These are phyloP conservation scores for Dryoscopus gambensis DNA, from an alignment of 2,113 vertebrate genomes.

Conservation along the genomic window DNA sequence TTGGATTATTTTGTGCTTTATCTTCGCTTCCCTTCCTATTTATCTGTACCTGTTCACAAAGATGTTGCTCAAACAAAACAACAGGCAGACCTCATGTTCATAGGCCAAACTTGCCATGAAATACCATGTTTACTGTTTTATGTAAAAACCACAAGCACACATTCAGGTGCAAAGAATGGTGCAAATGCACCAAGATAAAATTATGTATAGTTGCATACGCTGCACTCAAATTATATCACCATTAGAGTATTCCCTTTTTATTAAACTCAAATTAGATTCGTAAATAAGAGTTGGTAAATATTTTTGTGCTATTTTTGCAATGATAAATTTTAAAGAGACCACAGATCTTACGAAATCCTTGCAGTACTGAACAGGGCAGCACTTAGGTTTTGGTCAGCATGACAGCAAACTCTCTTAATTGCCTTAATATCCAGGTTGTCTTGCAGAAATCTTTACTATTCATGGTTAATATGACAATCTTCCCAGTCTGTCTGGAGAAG, in stretches of 20 bases:
- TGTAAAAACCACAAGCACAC: not conserved
- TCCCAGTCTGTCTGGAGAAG: not conserved
- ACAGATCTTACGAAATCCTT: not conserved
- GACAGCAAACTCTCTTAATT: not conserved
- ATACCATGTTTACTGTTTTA: not conserved
- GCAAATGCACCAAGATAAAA: not conserved
- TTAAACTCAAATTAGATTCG: not conserved
- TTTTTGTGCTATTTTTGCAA: not conserved
- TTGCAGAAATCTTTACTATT: not conserved
- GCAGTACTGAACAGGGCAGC: not conserved
- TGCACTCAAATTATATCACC: not conserved
- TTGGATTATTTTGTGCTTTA: not conserved
- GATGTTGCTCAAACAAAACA: not conserved
- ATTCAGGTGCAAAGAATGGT: not conserved
- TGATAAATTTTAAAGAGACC: not conserved
- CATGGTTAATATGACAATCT: not conserved
- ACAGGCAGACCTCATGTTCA: not conserved
- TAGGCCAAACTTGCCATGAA: not conserved
- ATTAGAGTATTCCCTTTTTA: not conserved
- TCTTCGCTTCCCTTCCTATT: not conserved
- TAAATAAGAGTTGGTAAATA: not conserved
- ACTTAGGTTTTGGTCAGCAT: not conserved
- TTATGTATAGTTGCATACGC: not conserved
- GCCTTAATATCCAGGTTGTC: not conserved
- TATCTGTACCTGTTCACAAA: not conserved